Evolutionary conservation across 2,888 invertebrate genomes (phyloP).

Genomic region (Autographa pulchrina): DNA sequence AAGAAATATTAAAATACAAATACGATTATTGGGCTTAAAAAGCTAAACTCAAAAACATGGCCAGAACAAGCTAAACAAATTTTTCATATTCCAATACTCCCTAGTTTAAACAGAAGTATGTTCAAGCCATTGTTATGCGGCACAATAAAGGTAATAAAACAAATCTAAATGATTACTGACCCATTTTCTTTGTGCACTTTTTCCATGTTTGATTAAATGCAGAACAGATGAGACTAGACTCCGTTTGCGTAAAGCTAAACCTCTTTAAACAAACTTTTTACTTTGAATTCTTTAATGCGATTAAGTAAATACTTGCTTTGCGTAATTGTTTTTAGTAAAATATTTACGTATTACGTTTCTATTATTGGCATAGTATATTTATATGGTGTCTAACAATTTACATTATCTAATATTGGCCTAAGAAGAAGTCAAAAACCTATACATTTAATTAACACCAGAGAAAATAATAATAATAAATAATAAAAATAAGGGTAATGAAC

Average conservation of each 20-base stretch:
- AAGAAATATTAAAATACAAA: no score
- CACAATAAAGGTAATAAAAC: constrained; percentile 5
- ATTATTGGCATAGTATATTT: no score
- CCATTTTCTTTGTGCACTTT: constrained; percentile 5
- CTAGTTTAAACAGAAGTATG: neutral
- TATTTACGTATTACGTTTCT: no score
- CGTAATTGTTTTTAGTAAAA: neutral
- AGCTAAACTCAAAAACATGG: no score
- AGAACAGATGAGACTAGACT: neutral
- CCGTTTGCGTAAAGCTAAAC: constrained; percentile 1
- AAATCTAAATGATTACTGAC: constrained; percentile 7
- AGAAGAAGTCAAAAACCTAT: no score
- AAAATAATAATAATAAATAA: no score
- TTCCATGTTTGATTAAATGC: constrained; percentile 8
- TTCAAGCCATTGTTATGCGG: neutral
- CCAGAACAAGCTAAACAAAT: neutral
- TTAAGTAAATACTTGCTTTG: neutral
- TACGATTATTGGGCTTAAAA: neutral
- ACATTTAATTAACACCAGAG: no score
- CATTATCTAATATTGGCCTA: no score
- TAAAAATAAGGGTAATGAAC: no score
- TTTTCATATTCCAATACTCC: neutral
- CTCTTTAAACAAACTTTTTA: constrained; percentile 4
- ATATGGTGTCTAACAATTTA: no score
- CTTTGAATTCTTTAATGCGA: neutral